Base-by-base conservation (phyloP, 2,113 vertebrate genomes). In the Tinamus guttatus region DNA sequence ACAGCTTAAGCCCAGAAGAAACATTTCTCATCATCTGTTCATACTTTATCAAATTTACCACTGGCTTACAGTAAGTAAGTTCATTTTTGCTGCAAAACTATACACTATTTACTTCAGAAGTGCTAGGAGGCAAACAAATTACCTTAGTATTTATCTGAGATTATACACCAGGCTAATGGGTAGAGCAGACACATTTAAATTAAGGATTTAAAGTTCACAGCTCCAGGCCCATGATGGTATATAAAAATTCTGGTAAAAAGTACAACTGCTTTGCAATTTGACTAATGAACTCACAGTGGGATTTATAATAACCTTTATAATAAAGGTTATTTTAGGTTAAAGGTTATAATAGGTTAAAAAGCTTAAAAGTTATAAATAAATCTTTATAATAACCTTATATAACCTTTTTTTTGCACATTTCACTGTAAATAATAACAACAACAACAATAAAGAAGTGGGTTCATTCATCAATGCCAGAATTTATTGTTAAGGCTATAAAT, bases 211-310 rank as follows among this genome's bases (percentile, higher is more conserved):
- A 81, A 90, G 11, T 76, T 90, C 73, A 51, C 49, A 45, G 70
- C 85, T 93, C 69, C 77, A 52, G 93, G 84, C 68, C 81, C 47
- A 63, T 5, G 11, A 32, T 30, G 17, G 11, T 85, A 76, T 34
- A 59, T 75, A 91, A 93, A 93, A 95, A 80, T 41, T 67, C 62
- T 41, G 69, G 25, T 76, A 81, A 89, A 83, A 91, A 16, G 18
- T 59, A 74, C 51, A 85, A 38, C 54, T 78, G 7, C 25, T 85
- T 86, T 89, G 45, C 79, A 32, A 82, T 93, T 95, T 95, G 88
- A 97, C 67, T 90, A 97, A 97, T 67, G 77, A 94, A 94, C 87
- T 93, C 92, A 79, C 88, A 92, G 60, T 32, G 43, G 71, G 45
- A 91, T 91, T 96, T 91, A 85, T 38, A n/a, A n/a, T n/a, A n/a